phyloP scores from a whole-genome alignment of 2,888 invertebrate genomes.

The Noctua pronuba region DNA sequence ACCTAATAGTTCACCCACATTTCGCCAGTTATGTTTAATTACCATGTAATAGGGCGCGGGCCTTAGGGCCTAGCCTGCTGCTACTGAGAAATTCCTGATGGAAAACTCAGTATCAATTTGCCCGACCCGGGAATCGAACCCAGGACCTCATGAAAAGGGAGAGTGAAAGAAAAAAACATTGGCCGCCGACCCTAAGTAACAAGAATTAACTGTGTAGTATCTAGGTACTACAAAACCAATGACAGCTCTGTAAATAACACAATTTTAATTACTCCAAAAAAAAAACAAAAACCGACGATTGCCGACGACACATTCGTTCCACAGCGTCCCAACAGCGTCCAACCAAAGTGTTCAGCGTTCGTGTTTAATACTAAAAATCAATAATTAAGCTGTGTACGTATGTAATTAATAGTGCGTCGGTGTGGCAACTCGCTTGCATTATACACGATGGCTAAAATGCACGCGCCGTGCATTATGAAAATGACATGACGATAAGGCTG shows the following conservation, averaged over 20 bases:
- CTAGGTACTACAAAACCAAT: not conserved
- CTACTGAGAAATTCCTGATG: no score
- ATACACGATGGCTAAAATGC: conserved; percentile 79
- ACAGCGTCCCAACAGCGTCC: conserved; percentile 60
- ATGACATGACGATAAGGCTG: conserved; percentile 75
- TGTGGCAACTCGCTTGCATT: conserved; percentile 78
- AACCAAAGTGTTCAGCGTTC: conserved; percentile 74
- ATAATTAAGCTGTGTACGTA: conserved; percentile 86
- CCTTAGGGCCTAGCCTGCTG: no score
- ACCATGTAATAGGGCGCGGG: no score
- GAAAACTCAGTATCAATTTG: no score
- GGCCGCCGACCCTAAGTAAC: not conserved
- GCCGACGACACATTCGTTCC: conserved; percentile 65
- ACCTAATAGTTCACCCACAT: no score
- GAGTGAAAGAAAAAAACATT: no score
- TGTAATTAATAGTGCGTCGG: conserved; percentile 86
- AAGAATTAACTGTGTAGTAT: not conserved
- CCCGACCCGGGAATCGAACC: no score
- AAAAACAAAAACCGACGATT: conserved; percentile 25
- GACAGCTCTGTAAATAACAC: not conserved
- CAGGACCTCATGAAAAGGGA: not conserved
- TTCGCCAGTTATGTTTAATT: no score
- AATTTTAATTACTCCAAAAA: not conserved
- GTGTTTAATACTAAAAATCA: conserved; percentile 89
- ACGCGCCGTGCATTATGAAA: conserved; percentile 67